Evolutionary conservation across 2,113 vertebrate genomes (phyloP).

Genomic region (Blennius ocellaris): DNA sequence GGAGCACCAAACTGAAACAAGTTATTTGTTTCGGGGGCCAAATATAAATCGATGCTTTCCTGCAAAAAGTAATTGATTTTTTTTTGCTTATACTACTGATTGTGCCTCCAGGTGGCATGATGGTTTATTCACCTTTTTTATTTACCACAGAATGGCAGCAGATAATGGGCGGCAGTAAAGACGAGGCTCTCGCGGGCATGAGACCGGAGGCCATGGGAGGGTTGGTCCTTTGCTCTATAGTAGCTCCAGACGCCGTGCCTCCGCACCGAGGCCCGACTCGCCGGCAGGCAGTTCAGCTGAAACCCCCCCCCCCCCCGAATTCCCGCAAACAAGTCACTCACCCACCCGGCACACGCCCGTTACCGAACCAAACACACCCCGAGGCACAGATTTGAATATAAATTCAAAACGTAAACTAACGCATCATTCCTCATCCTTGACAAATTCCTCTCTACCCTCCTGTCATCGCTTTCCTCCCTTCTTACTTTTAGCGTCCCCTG

Average conservation of each 20-base stretch:
- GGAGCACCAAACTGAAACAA: constrained; percentile 20
- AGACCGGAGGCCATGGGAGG: constrained; percentile 33
- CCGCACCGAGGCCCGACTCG: constrained; percentile 5
- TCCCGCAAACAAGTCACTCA: constrained; percentile 32
- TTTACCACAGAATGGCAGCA: constrained; percentile 46
- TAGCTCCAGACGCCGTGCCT: constrained; percentile 24
- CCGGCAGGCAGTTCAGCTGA: constrained; percentile 28
- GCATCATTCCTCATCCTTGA: background rate
- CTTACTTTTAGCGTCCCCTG: background rate
- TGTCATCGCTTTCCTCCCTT: background rate
- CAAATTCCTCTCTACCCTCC: constrained; percentile 4
- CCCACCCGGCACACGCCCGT: constrained; percentile 24
- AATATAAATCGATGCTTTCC: constrained; percentile 45
- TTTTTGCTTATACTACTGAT: constrained; percentile 48
- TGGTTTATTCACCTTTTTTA: constrained; percentile 62
- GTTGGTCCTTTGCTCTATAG: constrained; percentile 41
- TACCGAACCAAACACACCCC: constrained; percentile 49
- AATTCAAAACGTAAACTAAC: constrained; percentile 22
- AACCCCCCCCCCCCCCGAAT: too few species aligned
- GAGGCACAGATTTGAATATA: constrained; percentile 26
- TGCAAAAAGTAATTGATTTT: constrained; percentile 62
- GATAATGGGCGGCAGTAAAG: constrained; percentile 57
- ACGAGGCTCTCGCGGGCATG: constrained; percentile 29
- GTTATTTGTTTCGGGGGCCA: constrained; percentile 34
- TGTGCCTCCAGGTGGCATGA: constrained; percentile 41